Conservation (phyloP, 2,888 invertebrate genomes). For the Drosophila vallismaia region DNA sequence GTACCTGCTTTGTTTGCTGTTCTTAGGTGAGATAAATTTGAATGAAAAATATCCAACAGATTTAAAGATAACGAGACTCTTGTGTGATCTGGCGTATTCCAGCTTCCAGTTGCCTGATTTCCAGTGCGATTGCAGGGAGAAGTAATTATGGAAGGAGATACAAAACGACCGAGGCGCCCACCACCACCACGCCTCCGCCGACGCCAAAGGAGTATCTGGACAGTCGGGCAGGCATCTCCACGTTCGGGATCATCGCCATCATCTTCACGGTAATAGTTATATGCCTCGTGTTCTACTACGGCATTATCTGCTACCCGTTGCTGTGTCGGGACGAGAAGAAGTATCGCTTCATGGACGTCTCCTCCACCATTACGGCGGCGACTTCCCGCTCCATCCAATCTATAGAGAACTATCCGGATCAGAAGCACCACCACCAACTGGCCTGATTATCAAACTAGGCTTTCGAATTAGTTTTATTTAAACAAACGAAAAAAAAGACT, state of each 20-base stretch:
- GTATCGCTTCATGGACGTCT: conserved; percentile 83
- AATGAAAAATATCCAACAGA: not conserved
- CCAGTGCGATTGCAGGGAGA: conserved; percentile 46
- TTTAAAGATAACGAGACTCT: not conserved
- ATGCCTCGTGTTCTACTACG: conserved; percentile 86
- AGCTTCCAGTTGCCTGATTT: conserved; percentile 61
- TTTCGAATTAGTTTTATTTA: conserved; percentile 17
- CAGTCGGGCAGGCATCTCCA: conserved; percentile 84
- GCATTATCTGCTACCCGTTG: conserved; percentile 88
- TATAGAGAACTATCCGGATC: conserved; percentile 82
- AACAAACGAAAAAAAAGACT: conserved; percentile 35
- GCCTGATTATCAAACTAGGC: conserved; percentile 43
- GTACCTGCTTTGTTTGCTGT: conserved; percentile 51
- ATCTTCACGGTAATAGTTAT: conserved; percentile 80
- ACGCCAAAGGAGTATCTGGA: conserved; percentile 82
- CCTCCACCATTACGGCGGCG: conserved; percentile 82
- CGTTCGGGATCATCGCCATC: conserved; percentile 87
- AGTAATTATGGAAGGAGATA: conserved; percentile 44
- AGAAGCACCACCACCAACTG: conserved; percentile 77
- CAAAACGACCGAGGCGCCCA: conserved; percentile 51
- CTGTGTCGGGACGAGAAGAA: conserved; percentile 85
- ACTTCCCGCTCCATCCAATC: conserved; percentile 84
- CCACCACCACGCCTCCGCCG: conserved; percentile 66
- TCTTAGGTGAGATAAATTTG: conserved; percentile 58
- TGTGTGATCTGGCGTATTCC: conserved; percentile 23